Conservation (phyloP, 2,797 vertebrate genomes). For the Neosilurus mollespiculum region DNA sequence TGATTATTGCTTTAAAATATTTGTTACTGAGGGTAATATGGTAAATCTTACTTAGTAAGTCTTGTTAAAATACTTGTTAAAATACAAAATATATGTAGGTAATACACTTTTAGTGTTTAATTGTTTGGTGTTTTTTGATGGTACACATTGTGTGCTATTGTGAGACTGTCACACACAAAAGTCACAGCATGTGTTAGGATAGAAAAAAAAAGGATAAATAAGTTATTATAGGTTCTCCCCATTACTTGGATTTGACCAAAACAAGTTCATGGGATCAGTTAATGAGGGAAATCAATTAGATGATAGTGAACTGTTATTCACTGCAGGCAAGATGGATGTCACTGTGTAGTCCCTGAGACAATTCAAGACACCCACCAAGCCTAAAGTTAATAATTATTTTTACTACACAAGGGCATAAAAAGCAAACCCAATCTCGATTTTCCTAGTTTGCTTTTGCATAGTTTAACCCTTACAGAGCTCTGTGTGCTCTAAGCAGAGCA, state of each 20-base stretch:
- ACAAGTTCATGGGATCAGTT: background rate
- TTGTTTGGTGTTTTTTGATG: background rate
- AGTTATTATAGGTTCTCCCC: no score
- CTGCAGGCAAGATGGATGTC: no score
- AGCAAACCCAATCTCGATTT: no score
- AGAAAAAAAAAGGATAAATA: no score
- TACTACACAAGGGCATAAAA: no score
- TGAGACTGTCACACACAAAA: background rate
- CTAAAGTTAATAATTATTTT: no score
- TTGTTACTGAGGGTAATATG: background rate
- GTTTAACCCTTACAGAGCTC: no score
- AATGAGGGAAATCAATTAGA: background rate
- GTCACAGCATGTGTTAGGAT: background rate
- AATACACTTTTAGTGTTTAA: background rate
- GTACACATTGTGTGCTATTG: background rate
- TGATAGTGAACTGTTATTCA: background rate
- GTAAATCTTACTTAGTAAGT: background rate
- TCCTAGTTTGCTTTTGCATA: no score
- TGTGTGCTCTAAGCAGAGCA: no score
- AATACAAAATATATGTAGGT: background rate
- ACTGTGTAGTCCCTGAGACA: no score
- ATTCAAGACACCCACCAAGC: no score
- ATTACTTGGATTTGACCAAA: background rate
- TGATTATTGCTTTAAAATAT: background rate
- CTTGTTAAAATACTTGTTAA: background rate